Conservation (phyloP, 2,797 vertebrate genomes). For the Lates japonicus region DNA sequence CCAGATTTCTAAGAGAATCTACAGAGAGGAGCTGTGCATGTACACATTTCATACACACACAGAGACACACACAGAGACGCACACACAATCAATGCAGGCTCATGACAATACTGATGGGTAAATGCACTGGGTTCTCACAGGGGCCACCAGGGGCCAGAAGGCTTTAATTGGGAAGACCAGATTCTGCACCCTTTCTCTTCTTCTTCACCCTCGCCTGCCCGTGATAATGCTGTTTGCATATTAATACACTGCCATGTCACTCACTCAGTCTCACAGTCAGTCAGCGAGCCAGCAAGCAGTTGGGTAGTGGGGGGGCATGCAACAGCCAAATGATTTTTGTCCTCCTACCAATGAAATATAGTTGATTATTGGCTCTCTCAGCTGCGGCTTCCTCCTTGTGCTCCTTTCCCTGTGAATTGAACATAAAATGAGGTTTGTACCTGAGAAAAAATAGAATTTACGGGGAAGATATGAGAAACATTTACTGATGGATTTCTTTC, state of each 20-base stretch:
- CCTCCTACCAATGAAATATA: conserved; percentile 78
- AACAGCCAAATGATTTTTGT: conserved; percentile 90
- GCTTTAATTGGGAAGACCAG: conserved; percentile 93
- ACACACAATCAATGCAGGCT: conserved; percentile 91
- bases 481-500: conserved; percentile 58
- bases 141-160: conserved; percentile 87
- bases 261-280: conserved; percentile 86
- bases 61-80: conserved; percentile 5
- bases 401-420: conserved; percentile 55
- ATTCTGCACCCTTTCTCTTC: conserved; percentile 87
- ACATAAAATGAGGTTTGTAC: conserved; percentile 63
- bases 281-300: conserved; percentile 81
- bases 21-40: conserved; percentile 14
- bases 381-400: conserved; percentile 46
- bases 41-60: conserved; percentile 30
- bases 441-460: conserved; percentile 30
- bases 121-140: conserved; percentile 91
- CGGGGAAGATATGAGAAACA: conserved; percentile 24
- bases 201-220: conserved; percentile 83
- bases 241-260: conserved; percentile 91
- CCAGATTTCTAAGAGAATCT: conserved; percentile 24
- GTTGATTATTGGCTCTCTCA: conserved; percentile 65
- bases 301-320: conserved; percentile 34
- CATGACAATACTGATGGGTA: conserved; percentile 93
- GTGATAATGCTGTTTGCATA: conserved; percentile 92